Evolutionary conservation across 1,140 invertebrate species (phyloP), one percentile per base, ranked within the genome.

Genomic region (Theocolax elegans): DNA sequence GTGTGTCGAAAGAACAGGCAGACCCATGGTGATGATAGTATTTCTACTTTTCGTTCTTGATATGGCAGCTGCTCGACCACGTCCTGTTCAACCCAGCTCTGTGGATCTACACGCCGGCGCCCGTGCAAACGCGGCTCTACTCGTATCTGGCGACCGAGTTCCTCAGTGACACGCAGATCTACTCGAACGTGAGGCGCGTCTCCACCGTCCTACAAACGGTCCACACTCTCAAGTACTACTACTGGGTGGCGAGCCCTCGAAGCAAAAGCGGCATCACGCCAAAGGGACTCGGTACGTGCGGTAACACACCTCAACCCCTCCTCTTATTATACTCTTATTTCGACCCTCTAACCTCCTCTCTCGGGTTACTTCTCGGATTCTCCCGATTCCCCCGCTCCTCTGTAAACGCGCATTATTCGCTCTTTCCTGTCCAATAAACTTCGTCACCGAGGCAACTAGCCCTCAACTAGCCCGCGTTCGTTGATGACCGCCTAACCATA

Each of bases 211-310:
- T 99, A 9, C 97, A 99, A 87, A 98, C 97, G 0, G 95, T 99
- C 72, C 97, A 99, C 82, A 97, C 98, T 0, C 88, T 99, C 31
- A 99, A 99, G 87, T 98, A 97, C 82, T 99, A 99, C 86, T 99
- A 99, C 83, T 99, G 97, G 97, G 95, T 99, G 15, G 93, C 95
- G 3, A 98, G 97, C 89, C 97, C 97, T 1, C 89, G 94, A 74
- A 90, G 94, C 40, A 96, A 97, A 82, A 98, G 96, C 85, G 96
- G 96, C 35, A 97, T 98, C 76, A 92, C 91, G 40, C 96, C 96
- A 4, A 98, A 98, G 85, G 96, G 95, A 80, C 85, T 96, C 66
- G 95, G 96, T 98, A 85, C 89, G 90, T 82, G 35, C n/a, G n/a
- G n/a, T n/a, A n/a, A n/a, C n/a, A n/a, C n/a, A n/a, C n/a, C n/a